Evolutionary conservation across 2,888 invertebrate genomes (phyloP), one percentile per base, ranked within the genome.

Genomic region (Blastobasis lacticolella): DNA sequence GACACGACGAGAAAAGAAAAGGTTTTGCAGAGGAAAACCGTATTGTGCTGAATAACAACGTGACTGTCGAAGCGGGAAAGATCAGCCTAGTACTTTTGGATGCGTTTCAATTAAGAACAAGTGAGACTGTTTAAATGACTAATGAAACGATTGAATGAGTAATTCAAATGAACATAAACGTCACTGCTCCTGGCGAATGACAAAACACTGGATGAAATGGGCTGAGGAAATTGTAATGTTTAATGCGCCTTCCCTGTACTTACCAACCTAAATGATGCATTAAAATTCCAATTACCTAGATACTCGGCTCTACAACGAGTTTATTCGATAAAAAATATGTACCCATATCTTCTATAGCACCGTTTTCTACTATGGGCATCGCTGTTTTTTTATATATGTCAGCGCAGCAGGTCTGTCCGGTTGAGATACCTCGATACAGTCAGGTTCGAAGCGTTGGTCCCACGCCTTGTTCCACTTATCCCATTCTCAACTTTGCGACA

Each of bases 371-470:
- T 67, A 66, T 59, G 66, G 67, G 56, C 58, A 59, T 62, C 64
- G 67, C 63, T 66, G 58, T 75, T 73, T 81, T 79, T 73, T 74
- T 69, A 66, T 73, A n/a, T 42, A 72, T 76, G 73, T 67, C 72
- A 71, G 63, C 59, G 67, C 59, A 71, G 78, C 78, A 67, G 73
- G 83, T 78, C 78, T 73, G 78, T 85, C 86, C 87, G 86, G 87
- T 85, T 79, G 68, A 77, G 79, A 83, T 81, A 83, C 77, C 84
- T 84, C 81, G 75, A 82, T 84, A 84, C 81, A 78, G 81, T 78
- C 82, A 83, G 83, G 76, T 81, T 79, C 76, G 79, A 78, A 72
- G 72, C 73, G 70, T 64, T 72, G 73, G 76, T 78, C 78, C 80
- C 82, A 80, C 79, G 78, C 75, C 80, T 73, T 70, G 78, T 75